A percentile compares a stretch with the other conserved stretches of the same genome.
Conservation (phyloP, 2,888 invertebrate genomes). For the Ormyrus rosae region DNA sequence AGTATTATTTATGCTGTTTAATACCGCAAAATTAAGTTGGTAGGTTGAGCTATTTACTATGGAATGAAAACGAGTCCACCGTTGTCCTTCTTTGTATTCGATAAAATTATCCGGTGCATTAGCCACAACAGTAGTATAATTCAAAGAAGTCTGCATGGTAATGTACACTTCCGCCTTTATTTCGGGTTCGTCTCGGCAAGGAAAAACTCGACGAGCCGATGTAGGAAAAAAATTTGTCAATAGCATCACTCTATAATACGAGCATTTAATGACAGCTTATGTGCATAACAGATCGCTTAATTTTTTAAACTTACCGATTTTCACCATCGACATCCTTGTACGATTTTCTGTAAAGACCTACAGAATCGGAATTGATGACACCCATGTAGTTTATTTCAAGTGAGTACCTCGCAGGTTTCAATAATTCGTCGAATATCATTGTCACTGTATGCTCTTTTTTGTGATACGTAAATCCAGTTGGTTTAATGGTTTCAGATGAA, state of each 20-base stretch:
- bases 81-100: conserved; percentile 51
- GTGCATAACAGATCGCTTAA: too few relatives aligned
- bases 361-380: conserved; percentile 79
- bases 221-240: conserved; percentile 51
- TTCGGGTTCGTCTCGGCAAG: conserved; percentile 52
- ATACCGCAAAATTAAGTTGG: conserved; percentile 53
- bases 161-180: conserved; percentile 48
- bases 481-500: conserved; percentile 47
- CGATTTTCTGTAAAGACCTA: conserved; percentile 83
- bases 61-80: conserved; percentile 47
- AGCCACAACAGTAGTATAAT: conserved; percentile 47
- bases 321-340: conserved; percentile 77
- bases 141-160: conserved; percentile 51
- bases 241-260: conserved; percentile 43
- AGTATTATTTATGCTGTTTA: conserved; percentile 45
- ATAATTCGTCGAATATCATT: conserved; percentile 50
- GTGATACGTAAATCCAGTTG: conserved; percentile 37
- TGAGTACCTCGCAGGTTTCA: conserved; percentile 77
- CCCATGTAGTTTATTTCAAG: conserved; percentile 79
- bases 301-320: conserved; percentile 64
- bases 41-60: conserved; percentile 47
- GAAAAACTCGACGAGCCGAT: conserved; percentile 52
- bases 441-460: conserved; percentile 51
- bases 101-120: conserved; percentile 37
- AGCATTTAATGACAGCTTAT: background rate